Evolutionary conservation across 2,797 vertebrate species (phyloP).

Genomic region (Fringilla coelebs): DNA sequence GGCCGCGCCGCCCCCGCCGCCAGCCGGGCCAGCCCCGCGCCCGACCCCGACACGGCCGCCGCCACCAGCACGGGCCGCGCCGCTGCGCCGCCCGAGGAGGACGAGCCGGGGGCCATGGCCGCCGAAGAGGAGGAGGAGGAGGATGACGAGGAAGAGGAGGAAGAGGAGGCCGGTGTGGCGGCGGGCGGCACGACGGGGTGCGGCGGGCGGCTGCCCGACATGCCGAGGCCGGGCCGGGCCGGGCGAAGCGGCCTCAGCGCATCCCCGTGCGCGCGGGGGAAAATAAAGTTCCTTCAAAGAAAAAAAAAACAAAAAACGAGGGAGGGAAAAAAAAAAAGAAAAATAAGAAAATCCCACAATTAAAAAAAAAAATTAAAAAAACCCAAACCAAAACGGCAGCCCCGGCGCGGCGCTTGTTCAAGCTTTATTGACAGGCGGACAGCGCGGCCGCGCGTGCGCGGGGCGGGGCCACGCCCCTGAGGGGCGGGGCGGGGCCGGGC

Average conservation of each 20-base stretch:
- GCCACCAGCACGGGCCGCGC: conserved; percentile 70
- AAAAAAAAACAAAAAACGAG: neutral
- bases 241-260: conserved; percentile 39
- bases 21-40: conserved; percentile 64
- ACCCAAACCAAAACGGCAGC: neutral
- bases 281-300: conserved; percentile 51
- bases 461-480: neutral
- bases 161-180: conserved; percentile 51
- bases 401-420: neutral
- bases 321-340: neutral
- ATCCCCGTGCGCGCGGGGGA: conserved; percentile 41
- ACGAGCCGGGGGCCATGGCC: conserved; percentile 62
- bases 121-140: conserved; percentile 60
- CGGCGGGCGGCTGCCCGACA: conserved; percentile 74
- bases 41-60: conserved; percentile 70
- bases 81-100: conserved; percentile 44
- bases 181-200: conserved; percentile 43
- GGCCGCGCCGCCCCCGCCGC: conserved; percentile 61
- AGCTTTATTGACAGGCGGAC: conserved; percentile 34
- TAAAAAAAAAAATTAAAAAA: no score
- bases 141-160: neutral
- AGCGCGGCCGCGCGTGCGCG: neutral
- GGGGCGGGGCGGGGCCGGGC: neutral
- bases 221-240: conserved; percentile 50
- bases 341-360: neutral